Conservation (phyloP, 2,113 vertebrate species). For the Crotalus helleri region DNA sequence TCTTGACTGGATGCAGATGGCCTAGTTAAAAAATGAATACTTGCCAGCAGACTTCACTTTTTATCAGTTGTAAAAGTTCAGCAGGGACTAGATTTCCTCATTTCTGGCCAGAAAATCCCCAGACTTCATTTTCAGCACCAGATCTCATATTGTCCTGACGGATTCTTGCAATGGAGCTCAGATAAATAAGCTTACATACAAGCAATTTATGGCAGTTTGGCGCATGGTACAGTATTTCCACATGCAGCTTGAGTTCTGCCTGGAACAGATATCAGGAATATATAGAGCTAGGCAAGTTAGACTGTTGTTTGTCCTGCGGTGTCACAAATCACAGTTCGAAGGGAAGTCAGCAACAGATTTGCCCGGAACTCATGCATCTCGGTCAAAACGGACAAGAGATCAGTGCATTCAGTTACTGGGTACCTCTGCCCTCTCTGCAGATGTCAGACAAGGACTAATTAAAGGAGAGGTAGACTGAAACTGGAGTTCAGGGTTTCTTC, state of each 20-base stretch:
- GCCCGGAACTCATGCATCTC: not conserved
- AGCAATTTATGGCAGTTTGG: conserved; percentile 64
- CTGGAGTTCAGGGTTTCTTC: not conserved
- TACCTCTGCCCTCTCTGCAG: not conserved
- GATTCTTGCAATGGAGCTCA: conserved; percentile 70
- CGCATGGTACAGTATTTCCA: conserved; percentile 66
- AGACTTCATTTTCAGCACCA: conserved; percentile 77
- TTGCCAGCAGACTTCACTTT: conserved; percentile 72
- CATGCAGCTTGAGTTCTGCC: conserved; percentile 53
- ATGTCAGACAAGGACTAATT: not conserved
- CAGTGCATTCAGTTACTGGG: not conserved
- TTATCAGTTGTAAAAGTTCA: conserved; percentile 79
- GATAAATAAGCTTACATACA: conserved; percentile 67
- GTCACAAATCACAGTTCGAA: conserved; percentile 27
- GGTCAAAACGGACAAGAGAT: not conserved
- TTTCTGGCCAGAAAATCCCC: conserved; percentile 60
- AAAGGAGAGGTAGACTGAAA: not conserved
- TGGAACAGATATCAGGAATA: conserved; percentile 57
- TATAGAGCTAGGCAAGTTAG: conserved; percentile 35
- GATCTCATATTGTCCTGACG: conserved; percentile 75
- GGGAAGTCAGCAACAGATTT: not conserved
- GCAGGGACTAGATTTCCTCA: conserved; percentile 75
- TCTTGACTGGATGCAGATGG: conserved; percentile 83
- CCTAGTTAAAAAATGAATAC: conserved; percentile 76
- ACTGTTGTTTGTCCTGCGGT: conserved; percentile 35